These are phyloP conservation scores for Cylindroiulus punctatus DNA, from an alignment of 2,888 invertebrate species.

Conservation along the genomic window DNA sequence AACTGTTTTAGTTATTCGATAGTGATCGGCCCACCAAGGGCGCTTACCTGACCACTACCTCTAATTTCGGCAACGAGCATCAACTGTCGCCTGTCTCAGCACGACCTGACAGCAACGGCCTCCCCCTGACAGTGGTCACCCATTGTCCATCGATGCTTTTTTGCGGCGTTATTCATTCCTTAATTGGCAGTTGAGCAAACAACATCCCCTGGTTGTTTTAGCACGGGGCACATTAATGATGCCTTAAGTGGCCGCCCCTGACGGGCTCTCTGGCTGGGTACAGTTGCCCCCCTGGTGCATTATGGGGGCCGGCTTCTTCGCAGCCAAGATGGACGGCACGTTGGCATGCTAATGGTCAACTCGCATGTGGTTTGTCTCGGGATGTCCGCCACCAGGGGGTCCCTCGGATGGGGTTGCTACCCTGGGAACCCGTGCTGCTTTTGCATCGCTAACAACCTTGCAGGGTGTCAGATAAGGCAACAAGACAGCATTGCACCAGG, in stretches of 20 bases:
- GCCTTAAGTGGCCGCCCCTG: neutral
- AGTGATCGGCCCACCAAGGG: neutral
- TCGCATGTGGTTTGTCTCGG: neutral
- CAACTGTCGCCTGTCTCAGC: neutral
- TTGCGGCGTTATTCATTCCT: neutral
- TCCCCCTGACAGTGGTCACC: neutral
- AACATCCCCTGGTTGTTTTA: neutral
- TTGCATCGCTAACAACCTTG: neutral
- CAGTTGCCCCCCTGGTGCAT: neutral
- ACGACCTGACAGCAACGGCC: neutral
- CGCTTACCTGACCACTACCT: neutral
- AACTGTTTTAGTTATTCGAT: too few relatives aligned
- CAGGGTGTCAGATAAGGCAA: neutral
- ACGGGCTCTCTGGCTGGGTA: neutral
- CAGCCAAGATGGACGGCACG: neutral
- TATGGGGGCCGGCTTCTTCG: neutral
- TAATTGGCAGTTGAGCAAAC: conserved; percentile 1
- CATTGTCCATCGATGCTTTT: neutral
- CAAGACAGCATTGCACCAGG: too few relatives aligned
- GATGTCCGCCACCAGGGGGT: neutral
- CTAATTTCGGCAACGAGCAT: neutral
- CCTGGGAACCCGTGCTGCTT: neutral
- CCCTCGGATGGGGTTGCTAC: neutral
- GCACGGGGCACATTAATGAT: neutral
- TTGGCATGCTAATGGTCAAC: neutral